Percentiles rank a stretch among this genome's conserved stretches.
Conservation (phyloP, 2,797 vertebrate species). For the Sebastolobus alascanus region DNA sequence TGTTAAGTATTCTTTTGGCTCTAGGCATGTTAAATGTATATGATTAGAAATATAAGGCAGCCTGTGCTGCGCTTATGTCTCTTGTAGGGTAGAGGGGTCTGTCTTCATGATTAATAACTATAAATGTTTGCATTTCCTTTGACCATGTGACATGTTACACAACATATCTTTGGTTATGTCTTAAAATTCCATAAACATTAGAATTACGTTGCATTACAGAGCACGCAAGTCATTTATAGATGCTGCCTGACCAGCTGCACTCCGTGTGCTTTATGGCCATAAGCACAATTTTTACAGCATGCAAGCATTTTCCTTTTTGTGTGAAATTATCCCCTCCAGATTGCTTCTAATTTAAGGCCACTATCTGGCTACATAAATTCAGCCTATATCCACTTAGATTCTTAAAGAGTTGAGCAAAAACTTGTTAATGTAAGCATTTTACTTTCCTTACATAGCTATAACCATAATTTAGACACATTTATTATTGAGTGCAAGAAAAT, state of each 20-base stretch:
- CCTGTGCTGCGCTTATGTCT: not conserved
- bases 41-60: slow-evolving; percentile 1
- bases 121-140: not conserved
- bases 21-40: slow-evolving; percentile 25
- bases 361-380: slow-evolving; percentile 64
- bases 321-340: slow-evolving; percentile 64
- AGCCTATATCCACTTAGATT: slow-evolving; percentile 44
- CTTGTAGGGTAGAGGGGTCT: not conserved
- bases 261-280: slow-evolving; percentile 64
- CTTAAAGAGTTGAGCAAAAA: slow-evolving; percentile 44
- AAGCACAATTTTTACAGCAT: slow-evolving; percentile 66
- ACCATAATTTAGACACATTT: slow-evolving; percentile 1
- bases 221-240: slow-evolving; percentile 47
- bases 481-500: slow-evolving; percentile 12
- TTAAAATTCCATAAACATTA: slow-evolving; percentile 5
- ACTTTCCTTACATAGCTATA: slow-evolving; percentile 9
- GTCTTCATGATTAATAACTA: slow-evolving; percentile 11
- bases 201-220: not conserved
- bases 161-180: slow-evolving; percentile 15
- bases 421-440: slow-evolving; percentile 45
- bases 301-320: slow-evolving; percentile 69
- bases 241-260: slow-evolving; percentile 62
- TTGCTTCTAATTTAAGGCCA: slow-evolving; percentile 67
- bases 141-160: slow-evolving; percentile 13
- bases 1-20: slow-evolving; percentile 45